phyloP scores from a whole-genome alignment of 2,888 invertebrate species.

The Philonicus albiceps region DNA sequence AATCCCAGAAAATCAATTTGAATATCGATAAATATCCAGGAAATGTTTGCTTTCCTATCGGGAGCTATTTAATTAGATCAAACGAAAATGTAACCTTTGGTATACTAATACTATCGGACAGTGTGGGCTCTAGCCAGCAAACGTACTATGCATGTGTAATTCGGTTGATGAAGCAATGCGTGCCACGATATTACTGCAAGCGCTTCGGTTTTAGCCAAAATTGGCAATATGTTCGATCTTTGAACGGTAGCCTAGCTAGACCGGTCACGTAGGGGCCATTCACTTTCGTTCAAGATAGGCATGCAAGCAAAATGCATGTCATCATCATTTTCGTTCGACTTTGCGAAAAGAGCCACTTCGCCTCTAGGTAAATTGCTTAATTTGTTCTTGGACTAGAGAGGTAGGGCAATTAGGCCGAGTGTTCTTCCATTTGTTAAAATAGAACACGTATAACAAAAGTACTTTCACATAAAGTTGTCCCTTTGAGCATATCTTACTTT shows the following conservation, averaged over 20 bases:
- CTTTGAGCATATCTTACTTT: neutral
- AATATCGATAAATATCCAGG: neutral
- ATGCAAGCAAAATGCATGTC: neutral
- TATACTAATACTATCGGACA: neutral
- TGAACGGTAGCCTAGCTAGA: neutral
- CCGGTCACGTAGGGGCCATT: neutral
- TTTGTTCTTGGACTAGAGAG: neutral
- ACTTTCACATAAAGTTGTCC: neutral
- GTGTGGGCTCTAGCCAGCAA: neutral
- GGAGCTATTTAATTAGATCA: neutral
- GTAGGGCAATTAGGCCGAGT: neutral
- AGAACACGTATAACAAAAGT: neutral
- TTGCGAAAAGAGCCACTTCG: neutral
- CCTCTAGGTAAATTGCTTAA: neutral
- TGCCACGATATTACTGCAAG: neutral
- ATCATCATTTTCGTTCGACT: neutral
- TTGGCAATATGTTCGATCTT: neutral
- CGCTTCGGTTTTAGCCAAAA: neutral
- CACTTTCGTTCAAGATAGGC: neutral
- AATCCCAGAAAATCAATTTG: neutral
- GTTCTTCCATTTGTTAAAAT: neutral
- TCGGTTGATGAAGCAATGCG: neutral
- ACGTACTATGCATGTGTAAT: neutral
- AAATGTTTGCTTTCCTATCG: neutral
- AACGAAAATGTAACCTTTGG: neutral